A percentile compares a stretch with the other conserved stretches of the same genome.
These are phyloP conservation scores for Coecobrya sp. DNA, from an alignment of 2,888 invertebrate genomes.

Conservation along the genomic window DNA sequence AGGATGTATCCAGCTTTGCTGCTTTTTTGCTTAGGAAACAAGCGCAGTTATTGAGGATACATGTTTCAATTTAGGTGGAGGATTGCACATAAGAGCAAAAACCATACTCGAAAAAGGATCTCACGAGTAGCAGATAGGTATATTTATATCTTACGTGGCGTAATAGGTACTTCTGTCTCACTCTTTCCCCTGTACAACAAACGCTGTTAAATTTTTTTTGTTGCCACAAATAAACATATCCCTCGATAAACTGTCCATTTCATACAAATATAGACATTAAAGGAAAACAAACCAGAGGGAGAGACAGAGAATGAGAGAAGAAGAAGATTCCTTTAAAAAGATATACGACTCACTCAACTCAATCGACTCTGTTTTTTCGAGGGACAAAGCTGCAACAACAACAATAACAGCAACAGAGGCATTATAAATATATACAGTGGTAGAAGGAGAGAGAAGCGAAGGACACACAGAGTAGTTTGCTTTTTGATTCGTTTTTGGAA, in stretches of 20 bases:
- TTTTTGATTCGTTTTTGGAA: conserved; percentile 34
- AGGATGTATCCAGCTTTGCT: neutral
- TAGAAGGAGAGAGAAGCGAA: conserved; percentile 1
- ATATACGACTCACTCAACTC: conserved; percentile 36
- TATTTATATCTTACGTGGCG: neutral
- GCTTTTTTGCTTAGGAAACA: neutral
- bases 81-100: conserved; percentile 27
- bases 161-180: neutral
- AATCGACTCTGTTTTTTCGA: neutral
- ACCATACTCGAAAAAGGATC: conserved; percentile 18
- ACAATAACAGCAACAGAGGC: neutral
- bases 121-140: neutral
- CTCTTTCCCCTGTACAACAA: neutral
- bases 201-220: neutral
- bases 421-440: neutral
- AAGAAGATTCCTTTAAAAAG: conserved; percentile 26
- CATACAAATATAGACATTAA: conserved; percentile 54
- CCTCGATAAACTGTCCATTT: conserved; percentile 62
- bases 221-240: conserved; percentile 46
- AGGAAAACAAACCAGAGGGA: conserved; percentile 3
- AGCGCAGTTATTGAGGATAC: conserved; percentile 38
- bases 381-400: conserved; percentile 23
- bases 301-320: conserved; percentile 1
- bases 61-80: conserved; percentile 41
- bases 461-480: conserved; percentile 30